A percentile compares a stretch with the other conserved stretches of the same genome.
phyloP scores from a whole-genome alignment of 1,140 invertebrate genomes.

The fruit fly (Drosophila melanogaster) region DNA sequence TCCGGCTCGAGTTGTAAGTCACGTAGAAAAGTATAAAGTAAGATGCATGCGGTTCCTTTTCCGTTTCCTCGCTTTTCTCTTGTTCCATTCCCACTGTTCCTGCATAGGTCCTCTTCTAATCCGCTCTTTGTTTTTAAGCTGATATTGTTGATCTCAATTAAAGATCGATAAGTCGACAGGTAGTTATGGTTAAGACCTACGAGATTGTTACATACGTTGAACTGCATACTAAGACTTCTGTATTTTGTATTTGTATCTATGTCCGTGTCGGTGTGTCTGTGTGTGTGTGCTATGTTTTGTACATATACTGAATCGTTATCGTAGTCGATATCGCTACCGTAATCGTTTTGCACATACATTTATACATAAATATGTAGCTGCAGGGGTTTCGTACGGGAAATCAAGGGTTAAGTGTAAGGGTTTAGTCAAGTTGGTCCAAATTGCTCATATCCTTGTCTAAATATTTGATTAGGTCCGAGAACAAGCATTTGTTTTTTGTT shows the following conservation, averaged over 20 bases:
- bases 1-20: slow-evolving; percentile 42
- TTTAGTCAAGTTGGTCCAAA: slow-evolving; percentile 69
- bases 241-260: slow-evolving; percentile 12
- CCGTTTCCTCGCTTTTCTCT: background rate
- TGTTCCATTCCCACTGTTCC: slow-evolving; percentile 15
- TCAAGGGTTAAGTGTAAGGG: background rate
- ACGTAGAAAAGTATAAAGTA: slow-evolving; percentile 51
- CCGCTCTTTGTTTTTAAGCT: slow-evolving; percentile 9
- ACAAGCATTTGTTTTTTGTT: slow-evolving; percentile 50
- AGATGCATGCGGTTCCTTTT: slow-evolving; percentile 31
- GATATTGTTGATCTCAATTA: slow-evolving; percentile 17
- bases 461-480: slow-evolving; percentile 48
- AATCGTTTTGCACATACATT: slow-evolving; percentile 35
- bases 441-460: slow-evolving; percentile 59
- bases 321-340: slow-evolving; percentile 15
- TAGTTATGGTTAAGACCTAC: slow-evolving; percentile 46
- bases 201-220: slow-evolving; percentile 32
- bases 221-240: slow-evolving; percentile 28
- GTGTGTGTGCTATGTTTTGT: slow-evolving; percentile 27
- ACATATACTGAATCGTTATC: slow-evolving; percentile 33
- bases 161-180: slow-evolving; percentile 34
- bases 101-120: background rate
- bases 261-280: slow-evolving; percentile 8
- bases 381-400: background rate
- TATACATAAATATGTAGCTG: slow-evolving; percentile 17